Base-by-base conservation (phyloP, 2,888 invertebrate species). In the Pegoplata infirma region DNA sequence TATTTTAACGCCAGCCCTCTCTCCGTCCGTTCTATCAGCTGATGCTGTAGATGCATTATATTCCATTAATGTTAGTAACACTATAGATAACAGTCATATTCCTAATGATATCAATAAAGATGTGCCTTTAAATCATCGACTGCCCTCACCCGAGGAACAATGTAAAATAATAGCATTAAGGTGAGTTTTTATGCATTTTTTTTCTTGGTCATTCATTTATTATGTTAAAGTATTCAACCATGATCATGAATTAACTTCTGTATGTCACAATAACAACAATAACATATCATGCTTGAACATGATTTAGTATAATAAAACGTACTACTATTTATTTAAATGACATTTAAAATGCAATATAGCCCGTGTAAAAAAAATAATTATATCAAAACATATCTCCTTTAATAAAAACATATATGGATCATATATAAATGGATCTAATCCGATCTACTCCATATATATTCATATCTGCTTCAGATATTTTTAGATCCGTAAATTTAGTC, bases 81-180 rank as follows among this genome's bases (percentile, higher is more conserved):
- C 84, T 69, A 84, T 84, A 77, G 88, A 89, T 82, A 86, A 85
- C 81, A 83, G 82, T 83, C 84, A 86, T 77, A 83, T 88, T 83
- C 85, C 89, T 82, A 88, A 88, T 83, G 88, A 88, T 84, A 87
- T 89, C 84, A 88, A 88, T 84, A 88, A 89, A 88, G 88, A 89
- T 82, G 90, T 91, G 88, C 94, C 93, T 82, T 93, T 96, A 84
- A 95, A 96, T 90, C 96, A 96, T 90, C 93, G 95, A 88, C 91
- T 96, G 85, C 96, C 96, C 56, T 96, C 96, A 82, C 96, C 96
- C 40, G 95, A 96, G 89, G 96, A 96, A 90, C 96, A 96, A 90
- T 92, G 95, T 82, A 93, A 94, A 89, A 93, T 94, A 84, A 93
- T 96, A 87, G 95, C 95, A 84, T 92, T 94, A 87, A 96, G 94